A percentile compares a stretch with the other conserved stretches of the same genome.
These are phyloP conservation scores for Sceloporus tristichus DNA, from an alignment of 2,113 vertebrate species.

Conservation along the genomic window DNA sequence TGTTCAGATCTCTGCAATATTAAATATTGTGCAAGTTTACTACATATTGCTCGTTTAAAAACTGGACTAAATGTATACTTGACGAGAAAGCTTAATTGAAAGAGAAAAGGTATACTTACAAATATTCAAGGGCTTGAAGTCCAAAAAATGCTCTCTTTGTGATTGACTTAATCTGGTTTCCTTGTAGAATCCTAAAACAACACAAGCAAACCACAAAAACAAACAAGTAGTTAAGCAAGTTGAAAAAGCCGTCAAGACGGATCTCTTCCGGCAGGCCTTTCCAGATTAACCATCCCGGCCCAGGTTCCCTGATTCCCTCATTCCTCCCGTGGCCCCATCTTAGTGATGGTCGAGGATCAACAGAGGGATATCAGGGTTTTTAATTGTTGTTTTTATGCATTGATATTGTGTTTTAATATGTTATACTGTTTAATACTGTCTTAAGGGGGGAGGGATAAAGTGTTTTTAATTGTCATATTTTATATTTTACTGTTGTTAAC, in stretches of 20 bases:
- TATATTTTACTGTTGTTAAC: too few relatives aligned
- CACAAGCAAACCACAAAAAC: slow-evolving; percentile 39
- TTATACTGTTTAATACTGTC: too few relatives aligned
- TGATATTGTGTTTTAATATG: too few relatives aligned
- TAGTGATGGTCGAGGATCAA: too few relatives aligned
- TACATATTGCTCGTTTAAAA: slow-evolving; percentile 2
- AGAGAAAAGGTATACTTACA: slow-evolving; percentile 78
- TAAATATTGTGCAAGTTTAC: slow-evolving; percentile 58
- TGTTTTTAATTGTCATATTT: too few relatives aligned
- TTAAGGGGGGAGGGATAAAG: too few relatives aligned
- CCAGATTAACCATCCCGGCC: too few relatives aligned
- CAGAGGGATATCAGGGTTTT: too few relatives aligned
- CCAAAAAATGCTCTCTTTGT: slow-evolving; percentile 84
- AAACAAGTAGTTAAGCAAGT: background rate
- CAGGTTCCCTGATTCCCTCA: too few relatives aligned
- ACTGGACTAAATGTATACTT: background rate
- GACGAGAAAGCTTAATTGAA: slow-evolving; percentile 14
- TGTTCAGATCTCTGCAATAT: slow-evolving; percentile 83
- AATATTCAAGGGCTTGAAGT: slow-evolving; percentile 81
- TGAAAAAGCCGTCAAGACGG: background rate
- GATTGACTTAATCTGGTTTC: slow-evolving; percentile 86
- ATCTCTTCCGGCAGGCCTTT: too few relatives aligned
- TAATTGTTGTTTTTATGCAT: too few relatives aligned
- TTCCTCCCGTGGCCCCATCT: too few relatives aligned
- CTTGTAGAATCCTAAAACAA: slow-evolving; percentile 84